These are phyloP conservation scores for Caenorhabditis inopinata DNA, from an alignment of 1,140 invertebrate genomes.

Conservation along the genomic window DNA sequence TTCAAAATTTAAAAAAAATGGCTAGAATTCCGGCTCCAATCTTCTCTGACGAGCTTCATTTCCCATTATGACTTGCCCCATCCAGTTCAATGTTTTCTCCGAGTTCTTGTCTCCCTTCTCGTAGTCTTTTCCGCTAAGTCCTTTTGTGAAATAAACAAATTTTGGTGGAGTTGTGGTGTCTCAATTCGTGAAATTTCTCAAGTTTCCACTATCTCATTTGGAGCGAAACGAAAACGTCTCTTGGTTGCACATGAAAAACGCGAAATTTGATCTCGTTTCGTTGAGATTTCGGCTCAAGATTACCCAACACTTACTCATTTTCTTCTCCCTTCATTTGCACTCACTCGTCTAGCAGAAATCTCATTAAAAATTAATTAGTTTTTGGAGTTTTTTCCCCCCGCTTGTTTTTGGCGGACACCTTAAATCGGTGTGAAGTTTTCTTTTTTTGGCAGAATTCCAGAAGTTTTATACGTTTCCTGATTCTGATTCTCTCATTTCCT, in stretches of 20 bases:
- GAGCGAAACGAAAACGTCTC: not conserved
- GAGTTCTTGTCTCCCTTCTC: not conserved
- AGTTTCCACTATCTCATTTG: not conserved
- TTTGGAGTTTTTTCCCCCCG: not conserved
- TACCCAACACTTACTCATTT: not conserved
- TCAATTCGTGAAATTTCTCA: conserved; percentile 27
- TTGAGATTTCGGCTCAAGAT: conserved; percentile 12
- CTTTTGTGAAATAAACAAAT: conserved; percentile 1
- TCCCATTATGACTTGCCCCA: too few species aligned
- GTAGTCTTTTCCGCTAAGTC: not conserved
- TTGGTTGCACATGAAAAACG: conserved; percentile 3
- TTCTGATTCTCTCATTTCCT: not conserved
- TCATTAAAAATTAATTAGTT: conserved; percentile 17
- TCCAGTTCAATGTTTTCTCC: too few species aligned
- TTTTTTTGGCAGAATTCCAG: not conserved
- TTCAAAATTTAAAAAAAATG: too few species aligned
- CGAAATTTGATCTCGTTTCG: conserved; percentile 10
- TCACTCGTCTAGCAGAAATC: not conserved
- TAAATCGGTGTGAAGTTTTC: not conserved
- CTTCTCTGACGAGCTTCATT: too few species aligned
- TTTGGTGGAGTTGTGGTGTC: not conserved
- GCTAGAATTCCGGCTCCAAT: too few species aligned
- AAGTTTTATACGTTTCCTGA: not conserved
- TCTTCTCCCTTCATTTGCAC: conserved; percentile 1
- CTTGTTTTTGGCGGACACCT: not conserved